Evolutionary conservation across 2,113 vertebrate genomes (phyloP), one percentile per base, ranked within the genome.

Genomic region (Prionailurus bengalensis): DNA sequence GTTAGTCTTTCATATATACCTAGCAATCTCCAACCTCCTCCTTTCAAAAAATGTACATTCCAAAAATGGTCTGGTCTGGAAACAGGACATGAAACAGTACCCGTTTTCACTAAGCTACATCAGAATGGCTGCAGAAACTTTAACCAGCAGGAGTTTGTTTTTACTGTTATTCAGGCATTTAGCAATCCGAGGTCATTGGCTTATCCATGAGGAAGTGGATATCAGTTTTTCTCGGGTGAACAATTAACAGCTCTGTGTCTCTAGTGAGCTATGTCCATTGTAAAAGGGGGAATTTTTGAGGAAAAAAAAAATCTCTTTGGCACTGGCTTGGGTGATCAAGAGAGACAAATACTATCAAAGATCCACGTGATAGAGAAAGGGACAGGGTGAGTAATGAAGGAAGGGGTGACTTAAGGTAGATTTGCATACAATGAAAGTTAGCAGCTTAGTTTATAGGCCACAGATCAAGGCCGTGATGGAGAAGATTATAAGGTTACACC

Each of bases 401-500:
- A 91, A 86, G 12, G 31, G 29, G 31, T 86, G 39, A 85, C 63
- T 84, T 39, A 3, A 65, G 87, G 93, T 66, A 71, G 42, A 70
- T 65, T 73, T 92, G 23, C 12, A 5, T 89, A 25, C 63, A 74
- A 76, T 61, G 51, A 78, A 87, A 81, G 51, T 70, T 90, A 95
- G 21, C 19, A n/a, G 9, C 45, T 33, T 58, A 36, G 61, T 86
- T 95, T 91, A 55, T 63, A 71, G 94, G 36, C 31, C 73, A 68
- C 63, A 96, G 97, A 68, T 29, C 16, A 58, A 58, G 53, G 29
- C 86, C 80, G 74, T 96, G 93, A 29, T n/a, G 48, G 65, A 27
- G 87, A 89, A 51, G 82, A 16, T 58, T 65, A 95, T 4, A 71
- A 65, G 65, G 94, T 96, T 87, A 61, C 81, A 88, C 76, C 27